A percentile compares a stretch with the other conserved stretches of the same genome.
These are phyloP conservation scores for Mastigias papua DNA, from an alignment of 30 jellyfish, hydroid and myxozoan genomes.

Conservation along the genomic window DNA sequence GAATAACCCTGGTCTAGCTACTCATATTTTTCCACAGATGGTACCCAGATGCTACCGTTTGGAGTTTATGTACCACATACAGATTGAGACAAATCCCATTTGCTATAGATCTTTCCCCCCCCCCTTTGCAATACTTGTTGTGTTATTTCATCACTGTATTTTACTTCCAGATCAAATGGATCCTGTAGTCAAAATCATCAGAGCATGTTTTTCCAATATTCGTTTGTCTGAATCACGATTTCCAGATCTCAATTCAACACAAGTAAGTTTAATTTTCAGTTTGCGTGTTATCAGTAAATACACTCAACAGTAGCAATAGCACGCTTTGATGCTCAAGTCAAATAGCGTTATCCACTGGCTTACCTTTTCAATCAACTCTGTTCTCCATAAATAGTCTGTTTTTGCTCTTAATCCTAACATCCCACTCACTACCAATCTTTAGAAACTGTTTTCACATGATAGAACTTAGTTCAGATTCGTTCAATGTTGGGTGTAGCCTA, in stretches of 20 bases:
- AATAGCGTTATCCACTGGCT: too few relatives aligned
- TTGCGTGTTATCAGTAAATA: background rate
- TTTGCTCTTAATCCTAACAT: too few relatives aligned
- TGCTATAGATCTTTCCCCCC: background rate
- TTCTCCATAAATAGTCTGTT: too few relatives aligned
- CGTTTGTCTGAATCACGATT: background rate
- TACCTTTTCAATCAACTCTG: too few relatives aligned
- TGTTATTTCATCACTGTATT: background rate
- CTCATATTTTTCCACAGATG: background rate
- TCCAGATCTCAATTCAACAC: slow-evolving; percentile 6
- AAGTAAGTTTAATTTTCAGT: background rate
- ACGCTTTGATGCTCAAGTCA: too few relatives aligned
- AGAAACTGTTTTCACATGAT: too few relatives aligned
- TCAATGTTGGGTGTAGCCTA: too few relatives aligned
- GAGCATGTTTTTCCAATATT: background rate
- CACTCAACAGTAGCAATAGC: background rate
- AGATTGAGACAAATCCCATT: background rate
- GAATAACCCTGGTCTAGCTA: background rate
- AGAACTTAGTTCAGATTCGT: too few relatives aligned
- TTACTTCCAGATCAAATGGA: background rate
- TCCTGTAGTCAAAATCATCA: background rate
- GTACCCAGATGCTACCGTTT: background rate
- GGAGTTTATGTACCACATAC: background rate
- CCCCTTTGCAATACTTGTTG: background rate
- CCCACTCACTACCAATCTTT: too few relatives aligned